These are phyloP conservation scores for Cryptophagus acutangulus DNA, from an alignment of 2,888 invertebrate species.

Conservation along the genomic window DNA sequence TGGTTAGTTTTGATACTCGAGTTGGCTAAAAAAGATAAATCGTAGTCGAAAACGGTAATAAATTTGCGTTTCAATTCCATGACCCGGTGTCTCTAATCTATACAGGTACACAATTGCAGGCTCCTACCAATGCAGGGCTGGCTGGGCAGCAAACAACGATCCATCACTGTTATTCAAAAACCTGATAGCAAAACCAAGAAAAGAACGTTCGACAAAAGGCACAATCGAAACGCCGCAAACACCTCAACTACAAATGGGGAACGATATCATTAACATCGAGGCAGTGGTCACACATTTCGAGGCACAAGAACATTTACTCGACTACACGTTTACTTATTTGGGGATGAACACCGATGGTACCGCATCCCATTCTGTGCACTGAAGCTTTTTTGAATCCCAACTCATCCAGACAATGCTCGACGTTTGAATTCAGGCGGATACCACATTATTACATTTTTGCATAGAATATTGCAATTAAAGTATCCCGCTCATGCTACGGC, in stretches of 20 bases:
- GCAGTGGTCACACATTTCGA: constrained; percentile 91
- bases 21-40: too few species aligned
- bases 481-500: constrained; percentile 88
- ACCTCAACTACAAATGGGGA: constrained; percentile 79
- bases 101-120: too few species aligned
- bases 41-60: too few species aligned
- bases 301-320: constrained; percentile 87
- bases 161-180: constrained; percentile 84
- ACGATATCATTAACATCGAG: constrained; percentile 90
- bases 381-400: constrained; percentile 89
- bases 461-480: constrained; percentile 83
- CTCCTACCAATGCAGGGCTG: constrained; percentile 81
- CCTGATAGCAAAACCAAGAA: constrained; percentile 83
- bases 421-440: constrained; percentile 85
- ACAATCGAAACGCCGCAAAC: constrained; percentile 51
- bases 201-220: constrained; percentile 83
- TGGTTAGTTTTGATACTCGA: too few species aligned
- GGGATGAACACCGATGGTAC: constrained; percentile 72
- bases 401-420: constrained; percentile 70
- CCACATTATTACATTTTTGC: constrained; percentile 79
- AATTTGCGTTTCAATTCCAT: too few species aligned
- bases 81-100: too few species aligned
- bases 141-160: constrained; percentile 75
- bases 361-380: constrained; percentile 82
- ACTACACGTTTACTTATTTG: constrained; percentile 84